A percentile compares a stretch with the other conserved stretches of the same genome.
phyloP scores from a whole-genome alignment of 2,797 vertebrate genomes.

The Sarcophilus harrisii region DNA sequence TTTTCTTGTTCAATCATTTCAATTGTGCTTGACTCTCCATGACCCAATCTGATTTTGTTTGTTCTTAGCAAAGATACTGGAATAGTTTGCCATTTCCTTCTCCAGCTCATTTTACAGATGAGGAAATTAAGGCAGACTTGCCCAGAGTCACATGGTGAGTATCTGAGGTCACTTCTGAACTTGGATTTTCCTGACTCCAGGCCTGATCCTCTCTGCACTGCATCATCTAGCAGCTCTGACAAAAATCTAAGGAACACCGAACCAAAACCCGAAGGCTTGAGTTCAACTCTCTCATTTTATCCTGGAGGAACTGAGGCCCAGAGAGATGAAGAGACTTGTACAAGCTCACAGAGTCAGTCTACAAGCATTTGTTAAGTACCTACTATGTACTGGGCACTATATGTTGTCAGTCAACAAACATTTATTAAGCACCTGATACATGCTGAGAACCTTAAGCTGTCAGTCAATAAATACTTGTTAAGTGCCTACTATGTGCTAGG shows the following conservation, averaged over 20 bases:
- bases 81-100: neutral
- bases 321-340: neutral
- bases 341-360: neutral
- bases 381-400: neutral
- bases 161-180: neutral
- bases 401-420: neutral
- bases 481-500: too few relatives aligned
- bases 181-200: neutral
- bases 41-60: neutral
- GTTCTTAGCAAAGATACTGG: neutral
- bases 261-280: neutral
- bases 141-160: neutral
- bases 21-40: neutral
- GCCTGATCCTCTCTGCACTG: neutral
- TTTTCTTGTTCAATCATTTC: neutral
- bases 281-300: neutral
- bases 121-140: neutral
- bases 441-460: too few relatives aligned
- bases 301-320: neutral
- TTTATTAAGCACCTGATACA: too few relatives aligned
- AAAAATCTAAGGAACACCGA: neutral
- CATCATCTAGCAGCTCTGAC: neutral
- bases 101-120: neutral
- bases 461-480: too few relatives aligned
- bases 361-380: neutral